Evolutionary conservation across 2,888 invertebrate genomes (phyloP), one percentile per base, ranked within the genome.

Genomic region (Crocallis elinguaria): DNA sequence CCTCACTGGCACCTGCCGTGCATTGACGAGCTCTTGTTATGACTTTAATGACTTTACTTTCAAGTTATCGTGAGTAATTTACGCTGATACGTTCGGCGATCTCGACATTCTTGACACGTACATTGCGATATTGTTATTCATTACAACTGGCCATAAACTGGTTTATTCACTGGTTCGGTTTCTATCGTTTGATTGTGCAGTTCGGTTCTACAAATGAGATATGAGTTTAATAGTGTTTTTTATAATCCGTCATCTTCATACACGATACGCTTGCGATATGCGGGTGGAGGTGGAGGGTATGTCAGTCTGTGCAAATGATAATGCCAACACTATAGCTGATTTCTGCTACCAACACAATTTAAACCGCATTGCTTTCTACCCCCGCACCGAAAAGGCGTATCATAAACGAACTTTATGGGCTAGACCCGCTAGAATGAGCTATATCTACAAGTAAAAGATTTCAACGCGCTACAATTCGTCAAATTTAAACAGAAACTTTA

Each of bases 1-100:
- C 57, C 63, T 59, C 62, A 62, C 67, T 51, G 44, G 56, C 68
- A 68, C 70, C 64, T 62, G 63, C 64, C 55, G 45, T 45, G 49
- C 49, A 39, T 54, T 39, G 48, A 54, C 43, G 53, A 48, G 14
- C 16, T 7, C 38, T 43, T 49, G 48, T 49, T 49, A 43, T 33
- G 25, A 17, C 33, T 53, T 30, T 48, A 53, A 46, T 37, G 37
- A 43, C 37, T 46, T 39, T 52, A 42, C 46, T 52, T 53, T 38
- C 48, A 12, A 39, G 39, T 29, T 35, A 37, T 25, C 12, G 39
- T 29, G 6, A 25, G 33, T 37, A 52, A 52, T 52, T 52, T 48
- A 41, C 52, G 14, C 36, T 32, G 33, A 39, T 32, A 19, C 36
- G 46, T 46, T 46, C 46, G 37, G 12, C 46, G 52, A 46, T 42